Evolutionary conservation across 2,113 vertebrate species (phyloP).

Genomic region (Cricetomys ansorgei): DNA sequence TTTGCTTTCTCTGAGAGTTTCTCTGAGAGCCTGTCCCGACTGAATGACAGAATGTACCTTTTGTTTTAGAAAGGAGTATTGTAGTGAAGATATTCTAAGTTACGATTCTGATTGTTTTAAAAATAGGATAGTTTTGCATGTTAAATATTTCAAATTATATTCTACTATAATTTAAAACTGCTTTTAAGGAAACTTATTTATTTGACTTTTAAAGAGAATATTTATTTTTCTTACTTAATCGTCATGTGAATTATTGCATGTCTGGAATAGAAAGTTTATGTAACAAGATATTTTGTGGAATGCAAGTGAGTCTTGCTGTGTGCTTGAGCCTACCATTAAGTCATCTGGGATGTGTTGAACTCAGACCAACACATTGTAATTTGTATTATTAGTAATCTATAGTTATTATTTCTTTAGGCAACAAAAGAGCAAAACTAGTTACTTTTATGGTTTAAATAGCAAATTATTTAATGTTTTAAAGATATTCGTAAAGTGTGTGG

Average conservation of each 20-base stretch:
- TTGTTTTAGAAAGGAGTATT: slow-evolving; percentile 33
- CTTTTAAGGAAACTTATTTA: slow-evolving; percentile 69
- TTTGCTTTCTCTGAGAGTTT: neutral
- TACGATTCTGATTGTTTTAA: slow-evolving; percentile 1
- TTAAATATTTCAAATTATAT: slow-evolving; percentile 45
- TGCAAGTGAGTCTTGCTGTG: slow-evolving; percentile 32
- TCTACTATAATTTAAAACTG: slow-evolving; percentile 50
- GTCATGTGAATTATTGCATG: slow-evolving; percentile 54
- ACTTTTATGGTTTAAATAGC: slow-evolving; percentile 63
- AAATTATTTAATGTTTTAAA: slow-evolving; percentile 80
- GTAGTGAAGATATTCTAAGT: slow-evolving; percentile 18
- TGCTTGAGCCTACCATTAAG: slow-evolving; percentile 46
- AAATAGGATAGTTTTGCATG: slow-evolving; percentile 11
- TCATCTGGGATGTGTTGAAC: slow-evolving; percentile 75
- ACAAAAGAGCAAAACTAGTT: slow-evolving; percentile 59
- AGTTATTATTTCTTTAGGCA: slow-evolving; percentile 74
- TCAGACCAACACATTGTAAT: slow-evolving; percentile 73
- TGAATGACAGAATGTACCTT: neutral
- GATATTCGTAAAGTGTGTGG: slow-evolving; percentile 63
- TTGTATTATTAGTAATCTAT: slow-evolving; percentile 67
- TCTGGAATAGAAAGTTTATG: slow-evolving; percentile 54
- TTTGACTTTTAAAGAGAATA: slow-evolving; percentile 50
- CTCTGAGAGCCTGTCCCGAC: neutral
- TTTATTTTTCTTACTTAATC: slow-evolving; percentile 72
- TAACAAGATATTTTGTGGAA: slow-evolving; percentile 66